Base-by-base conservation (phyloP, 2,113 vertebrate genomes). In the Toxotes jaculatrix region DNA sequence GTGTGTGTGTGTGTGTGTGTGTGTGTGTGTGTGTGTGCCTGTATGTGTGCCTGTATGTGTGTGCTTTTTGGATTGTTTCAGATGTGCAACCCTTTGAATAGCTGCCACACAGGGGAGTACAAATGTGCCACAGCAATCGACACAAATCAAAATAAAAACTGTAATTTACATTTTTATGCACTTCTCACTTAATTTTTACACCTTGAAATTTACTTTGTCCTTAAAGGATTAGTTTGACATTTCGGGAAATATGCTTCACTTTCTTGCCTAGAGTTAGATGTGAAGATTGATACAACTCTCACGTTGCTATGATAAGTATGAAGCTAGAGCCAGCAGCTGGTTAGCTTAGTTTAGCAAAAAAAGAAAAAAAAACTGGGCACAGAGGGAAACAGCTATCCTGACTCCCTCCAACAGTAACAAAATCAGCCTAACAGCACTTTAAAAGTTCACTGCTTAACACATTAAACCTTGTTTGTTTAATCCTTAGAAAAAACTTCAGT, bases 81-180 rank as follows among this genome's bases (percentile, higher is more conserved):
- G 67, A 83, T 69, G 77, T 83, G 82, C 67, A 68, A 60, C 8
- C 60, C 57, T 87, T 90, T 90, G 87, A 89, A 90, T 82, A 82
- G 42, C 66, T 64, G 34, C 51, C 82, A 82, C 85, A 74, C 80
- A 70, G 43, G 85, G 88, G 87, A 84, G 67, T 73, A 69, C 76
- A 77, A 82, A 86, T 74, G 38, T 83, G 82, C 43, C 86, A 84
- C 83, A 82, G 75, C 34, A 17, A 57, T 89, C 87, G 80, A 55
- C 17, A 1, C 64, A 67, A 86, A 84, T 88, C 61, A 72, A 71
- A 88, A 87, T 82, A 76, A 86, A 27, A 88, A 61, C 59, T 40
- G 17, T 14, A 38, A 74, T 75, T 74, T 23, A 27, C 61, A 62
- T 79, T 80, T 83, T 47, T 13, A 38, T 31, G 4, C 17, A 69